Conservation (phyloP, 2,113 vertebrate genomes). For the Mola mola region DNA sequence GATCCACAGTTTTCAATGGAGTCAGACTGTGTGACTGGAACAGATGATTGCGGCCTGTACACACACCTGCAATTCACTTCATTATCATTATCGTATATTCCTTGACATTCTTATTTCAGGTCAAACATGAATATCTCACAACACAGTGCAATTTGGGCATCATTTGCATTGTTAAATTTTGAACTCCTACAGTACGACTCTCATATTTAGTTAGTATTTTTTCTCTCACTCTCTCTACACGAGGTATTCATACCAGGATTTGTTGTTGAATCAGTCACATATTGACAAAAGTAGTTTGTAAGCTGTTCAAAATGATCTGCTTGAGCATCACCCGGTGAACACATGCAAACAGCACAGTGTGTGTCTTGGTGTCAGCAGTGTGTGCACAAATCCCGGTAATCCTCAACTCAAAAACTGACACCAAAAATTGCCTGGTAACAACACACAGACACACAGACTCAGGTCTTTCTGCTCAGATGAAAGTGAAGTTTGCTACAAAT, state of each 20-base stretch:
- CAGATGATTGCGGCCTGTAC: too few species aligned
- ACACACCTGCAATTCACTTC: too few species aligned
- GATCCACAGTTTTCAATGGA: too few species aligned
- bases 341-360: slow-evolving; percentile 19
- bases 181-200: too few species aligned
- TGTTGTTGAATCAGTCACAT: slow-evolving; percentile 20
- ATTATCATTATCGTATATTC: too few species aligned
- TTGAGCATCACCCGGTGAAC: slow-evolving; percentile 30
- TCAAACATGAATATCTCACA: too few species aligned
- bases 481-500: slow-evolving; percentile 28
- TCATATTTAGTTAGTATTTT: too few species aligned
- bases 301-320: slow-evolving; percentile 18
- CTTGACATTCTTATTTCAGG: too few species aligned
- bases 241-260: slow-evolving; percentile 4
- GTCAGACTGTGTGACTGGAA: too few species aligned
- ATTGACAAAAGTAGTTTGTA: neutral
- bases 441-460: slow-evolving; percentile 4
- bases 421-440: slow-evolving; percentile 18
- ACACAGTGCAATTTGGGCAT: too few species aligned
- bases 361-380: slow-evolving; percentile 8
- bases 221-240: too few species aligned
- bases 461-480: slow-evolving; percentile 17
- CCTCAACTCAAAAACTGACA: slow-evolving; percentile 38
- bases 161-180: too few species aligned
- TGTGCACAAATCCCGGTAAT: slow-evolving; percentile 37